These are phyloP conservation scores for Gallinago undulata DNA, from an alignment of 2,113 vertebrate genomes.

Conservation along the genomic window DNA sequence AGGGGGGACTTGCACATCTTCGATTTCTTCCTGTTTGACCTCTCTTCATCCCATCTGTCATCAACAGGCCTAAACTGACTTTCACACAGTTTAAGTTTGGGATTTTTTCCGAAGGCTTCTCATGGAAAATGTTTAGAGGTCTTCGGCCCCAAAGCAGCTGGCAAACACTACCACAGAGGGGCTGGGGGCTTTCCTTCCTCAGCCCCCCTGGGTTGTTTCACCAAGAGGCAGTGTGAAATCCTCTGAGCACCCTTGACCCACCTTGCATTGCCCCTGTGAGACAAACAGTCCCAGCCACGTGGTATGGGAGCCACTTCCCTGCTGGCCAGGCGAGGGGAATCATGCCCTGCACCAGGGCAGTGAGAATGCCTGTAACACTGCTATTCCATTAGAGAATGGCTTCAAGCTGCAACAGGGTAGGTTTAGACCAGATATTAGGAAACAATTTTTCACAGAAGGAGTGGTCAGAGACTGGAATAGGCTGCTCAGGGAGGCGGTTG, in stretches of 20 bases:
- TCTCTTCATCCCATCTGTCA: background rate
- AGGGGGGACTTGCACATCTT: background rate
- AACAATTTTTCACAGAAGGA: too few relatives aligned
- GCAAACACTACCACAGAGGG: background rate
- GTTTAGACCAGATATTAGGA: too few relatives aligned
- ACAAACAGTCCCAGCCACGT: background rate
- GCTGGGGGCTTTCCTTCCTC: background rate
- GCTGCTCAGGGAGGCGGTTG: too few relatives aligned
- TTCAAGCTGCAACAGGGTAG: too few relatives aligned
- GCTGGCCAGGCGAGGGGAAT: accelerated
- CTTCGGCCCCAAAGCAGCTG: background rate
- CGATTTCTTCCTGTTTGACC: background rate
- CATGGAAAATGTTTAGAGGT: background rate
- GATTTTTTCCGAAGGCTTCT: background rate
- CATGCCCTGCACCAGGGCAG: accelerated
- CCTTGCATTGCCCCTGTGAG: background rate
- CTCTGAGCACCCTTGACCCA: background rate
- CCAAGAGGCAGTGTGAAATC: background rate
- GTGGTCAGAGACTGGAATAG: too few relatives aligned
- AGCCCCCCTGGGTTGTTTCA: background rate
- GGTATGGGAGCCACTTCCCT: background rate
- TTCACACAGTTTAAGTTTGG: background rate
- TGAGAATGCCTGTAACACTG: background rate
- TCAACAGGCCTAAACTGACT: background rate
- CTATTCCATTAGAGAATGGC: background rate